These are phyloP conservation scores for Sepioteuthis lessoniana DNA, from an alignment of 2,888 invertebrate genomes.

Conservation along the genomic window DNA sequence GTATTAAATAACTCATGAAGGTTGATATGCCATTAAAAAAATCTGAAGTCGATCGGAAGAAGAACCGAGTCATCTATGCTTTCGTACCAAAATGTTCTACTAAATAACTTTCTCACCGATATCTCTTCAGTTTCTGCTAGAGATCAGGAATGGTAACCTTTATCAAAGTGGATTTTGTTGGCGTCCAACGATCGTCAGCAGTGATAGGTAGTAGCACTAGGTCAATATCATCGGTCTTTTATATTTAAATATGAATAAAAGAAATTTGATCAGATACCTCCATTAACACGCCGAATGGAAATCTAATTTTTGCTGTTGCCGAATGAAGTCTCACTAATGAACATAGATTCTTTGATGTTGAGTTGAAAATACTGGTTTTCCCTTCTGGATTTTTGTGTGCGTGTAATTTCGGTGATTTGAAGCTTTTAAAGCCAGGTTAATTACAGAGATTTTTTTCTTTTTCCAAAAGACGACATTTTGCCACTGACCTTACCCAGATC, in stretches of 20 bases:
- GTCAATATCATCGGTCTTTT: not conserved
- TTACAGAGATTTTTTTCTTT: not conserved
- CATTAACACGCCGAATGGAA: not conserved
- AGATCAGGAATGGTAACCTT: not conserved
- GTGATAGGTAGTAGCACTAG: not conserved
- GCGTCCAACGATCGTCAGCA: not conserved
- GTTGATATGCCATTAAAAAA: no score
- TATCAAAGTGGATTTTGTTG: not conserved
- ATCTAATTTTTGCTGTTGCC: not conserved
- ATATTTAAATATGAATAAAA: not conserved
- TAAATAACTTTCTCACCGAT: not conserved
- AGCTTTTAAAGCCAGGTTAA: not conserved
- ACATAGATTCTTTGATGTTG: not conserved
- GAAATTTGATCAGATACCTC: not conserved
- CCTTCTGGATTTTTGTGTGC: no score
- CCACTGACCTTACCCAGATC: conserved; percentile 1
- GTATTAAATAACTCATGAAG: no score
- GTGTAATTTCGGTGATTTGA: not conserved
- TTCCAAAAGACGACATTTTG: not conserved
- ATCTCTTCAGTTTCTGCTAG: not conserved
- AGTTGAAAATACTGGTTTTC: no score
- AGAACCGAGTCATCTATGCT: not conserved
- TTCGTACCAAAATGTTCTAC: not conserved
- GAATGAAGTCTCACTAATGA: not conserved
- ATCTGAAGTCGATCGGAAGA: not conserved